Percentiles rank a stretch among this genome's conserved stretches.
Conservation (phyloP, 2,888 invertebrate species). For the Bedellia somnulentella region DNA sequence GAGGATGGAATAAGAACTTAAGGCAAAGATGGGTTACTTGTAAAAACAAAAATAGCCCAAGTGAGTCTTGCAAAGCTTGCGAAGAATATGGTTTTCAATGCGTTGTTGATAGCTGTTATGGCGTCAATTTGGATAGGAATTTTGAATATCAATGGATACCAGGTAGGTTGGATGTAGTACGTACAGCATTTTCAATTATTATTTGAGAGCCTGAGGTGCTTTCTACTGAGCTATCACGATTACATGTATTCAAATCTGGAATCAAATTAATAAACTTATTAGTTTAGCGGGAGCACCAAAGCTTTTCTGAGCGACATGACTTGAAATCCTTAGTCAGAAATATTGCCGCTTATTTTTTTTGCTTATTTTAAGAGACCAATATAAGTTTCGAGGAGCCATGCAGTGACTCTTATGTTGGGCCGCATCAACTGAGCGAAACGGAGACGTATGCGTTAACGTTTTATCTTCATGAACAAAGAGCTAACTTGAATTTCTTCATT, state of each 20-base stretch:
- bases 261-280: no score
- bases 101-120: constrained; percentile 36
- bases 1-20: constrained; percentile 44
- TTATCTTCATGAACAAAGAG: constrained; percentile 23
- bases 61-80: constrained; percentile 23
- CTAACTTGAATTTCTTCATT: constrained; percentile 28
- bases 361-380: no score
- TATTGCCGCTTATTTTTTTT: no score
- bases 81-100: constrained; percentile 30
- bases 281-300: no score
- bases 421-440: constrained; percentile 39
- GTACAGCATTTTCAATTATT: not conserved
- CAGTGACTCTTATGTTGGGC: constrained; percentile 34
- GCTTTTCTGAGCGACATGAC: no score
- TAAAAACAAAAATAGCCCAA: constrained; percentile 16
- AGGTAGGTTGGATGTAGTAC: constrained; percentile 20
- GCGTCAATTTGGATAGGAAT: constrained; percentile 46
- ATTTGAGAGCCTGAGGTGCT: constrained; percentile 5
- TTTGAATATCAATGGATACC: constrained; percentile 56
- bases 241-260: no score
- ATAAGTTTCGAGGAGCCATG: constrained; percentile 50
- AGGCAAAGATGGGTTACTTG: constrained; percentile 39
- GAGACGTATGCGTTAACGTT: constrained; percentile 37
- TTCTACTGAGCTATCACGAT: not conserved
- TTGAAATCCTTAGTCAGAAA: no score